Conservation (phyloP, 2,888 invertebrate genomes). For the Timema podura region DNA sequence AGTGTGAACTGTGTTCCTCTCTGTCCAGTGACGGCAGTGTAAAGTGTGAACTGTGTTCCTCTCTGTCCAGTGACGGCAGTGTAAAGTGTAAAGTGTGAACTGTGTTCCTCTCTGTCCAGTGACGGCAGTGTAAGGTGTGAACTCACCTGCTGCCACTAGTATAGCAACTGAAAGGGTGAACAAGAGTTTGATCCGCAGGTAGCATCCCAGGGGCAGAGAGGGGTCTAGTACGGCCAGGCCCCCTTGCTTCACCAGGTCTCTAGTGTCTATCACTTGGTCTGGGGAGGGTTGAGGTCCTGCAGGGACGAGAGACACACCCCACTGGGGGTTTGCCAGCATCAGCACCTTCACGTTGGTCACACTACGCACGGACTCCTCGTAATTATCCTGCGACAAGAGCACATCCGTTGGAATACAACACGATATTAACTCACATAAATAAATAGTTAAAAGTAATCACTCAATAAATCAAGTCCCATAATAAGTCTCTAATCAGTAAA, state of each 20-base stretch:
- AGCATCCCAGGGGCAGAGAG: constrained; percentile 23
- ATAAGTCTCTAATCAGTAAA: no score
- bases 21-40: no score
- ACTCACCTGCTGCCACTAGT: constrained; percentile 20
- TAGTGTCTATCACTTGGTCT: constrained; percentile 4
- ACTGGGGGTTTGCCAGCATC: constrained; percentile 64
- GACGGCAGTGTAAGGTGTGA: no score
- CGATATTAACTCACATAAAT: no score
- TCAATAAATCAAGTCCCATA: no score
- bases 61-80: no score
- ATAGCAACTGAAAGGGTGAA: not conserved
- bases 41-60: not conserved
- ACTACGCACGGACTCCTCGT: no score
- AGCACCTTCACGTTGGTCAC: constrained; percentile 51
- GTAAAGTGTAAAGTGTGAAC: no score
- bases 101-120: no score
- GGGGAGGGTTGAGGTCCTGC: not conserved
- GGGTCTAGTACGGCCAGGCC: constrained; percentile 16
- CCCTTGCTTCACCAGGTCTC: constrained; percentile 16
- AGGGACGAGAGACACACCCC: constrained; percentile 51
- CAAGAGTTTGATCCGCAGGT: constrained; percentile 18
- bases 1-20: not conserved
- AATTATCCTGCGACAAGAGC: no score
- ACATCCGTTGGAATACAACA: no score
- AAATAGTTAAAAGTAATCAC: no score